These are phyloP conservation scores for Theretra japonica DNA, from an alignment of 2,888 invertebrate species.

Conservation along the genomic window DNA sequence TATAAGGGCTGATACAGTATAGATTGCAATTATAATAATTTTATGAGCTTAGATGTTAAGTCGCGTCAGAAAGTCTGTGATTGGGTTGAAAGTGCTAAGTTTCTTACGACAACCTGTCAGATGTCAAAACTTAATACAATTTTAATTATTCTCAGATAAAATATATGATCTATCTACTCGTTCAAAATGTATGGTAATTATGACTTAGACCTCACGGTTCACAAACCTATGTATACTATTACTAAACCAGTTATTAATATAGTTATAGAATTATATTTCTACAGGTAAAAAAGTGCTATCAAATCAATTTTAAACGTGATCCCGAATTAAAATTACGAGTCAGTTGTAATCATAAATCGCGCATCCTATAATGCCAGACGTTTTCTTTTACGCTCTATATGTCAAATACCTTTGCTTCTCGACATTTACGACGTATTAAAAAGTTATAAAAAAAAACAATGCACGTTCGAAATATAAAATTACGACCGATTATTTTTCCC, in stretches of 20 bases:
- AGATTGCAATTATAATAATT: too few relatives aligned
- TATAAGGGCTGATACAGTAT: too few relatives aligned
- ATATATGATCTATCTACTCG: not conserved
- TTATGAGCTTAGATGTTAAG: too few relatives aligned
- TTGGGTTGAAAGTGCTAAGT: too few relatives aligned
- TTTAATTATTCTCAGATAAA: too few relatives aligned
- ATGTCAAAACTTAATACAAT: too few relatives aligned
- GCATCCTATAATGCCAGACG: conserved; percentile 10
- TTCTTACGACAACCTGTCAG: too few relatives aligned
- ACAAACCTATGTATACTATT: not conserved
- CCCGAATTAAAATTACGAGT: not conserved
- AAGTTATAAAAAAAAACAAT: conserved; percentile 26
- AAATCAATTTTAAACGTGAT: not conserved
- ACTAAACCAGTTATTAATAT: too few relatives aligned
- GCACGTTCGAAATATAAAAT: conserved; percentile 39
- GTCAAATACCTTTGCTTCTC: conserved; percentile 5
- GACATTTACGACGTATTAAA: conserved; percentile 30
- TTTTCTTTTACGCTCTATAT: conserved; percentile 16
- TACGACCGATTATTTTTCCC: conserved; percentile 40
- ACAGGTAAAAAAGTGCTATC: not conserved
- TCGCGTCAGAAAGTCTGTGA: too few relatives aligned
- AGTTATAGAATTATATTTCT: too few relatives aligned
- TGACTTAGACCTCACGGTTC: not conserved
- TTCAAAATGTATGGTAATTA: too few relatives aligned
- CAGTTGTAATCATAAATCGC: conserved; percentile 7